phyloP scores from a whole-genome alignment of 2,113 vertebrate species.

The Heptranchias perlo region DNA sequence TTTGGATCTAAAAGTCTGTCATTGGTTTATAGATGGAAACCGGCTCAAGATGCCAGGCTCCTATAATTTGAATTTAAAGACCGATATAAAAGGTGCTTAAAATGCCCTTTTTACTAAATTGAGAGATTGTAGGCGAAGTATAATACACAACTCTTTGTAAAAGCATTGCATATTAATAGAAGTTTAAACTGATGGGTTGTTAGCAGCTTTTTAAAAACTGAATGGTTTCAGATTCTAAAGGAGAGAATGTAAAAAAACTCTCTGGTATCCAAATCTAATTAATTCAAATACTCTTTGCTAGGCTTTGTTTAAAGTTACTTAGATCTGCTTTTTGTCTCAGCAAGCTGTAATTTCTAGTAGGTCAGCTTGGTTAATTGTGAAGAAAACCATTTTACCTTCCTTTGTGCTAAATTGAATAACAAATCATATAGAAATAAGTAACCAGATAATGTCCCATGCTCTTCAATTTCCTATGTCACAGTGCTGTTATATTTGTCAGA shows the following conservation, averaged over 20 bases:
- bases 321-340: neutral
- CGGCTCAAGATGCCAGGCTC: neutral
- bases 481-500: neutral
- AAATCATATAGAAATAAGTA: neutral
- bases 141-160: neutral
- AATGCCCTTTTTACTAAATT: neutral
- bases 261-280: neutral
- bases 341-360: neutral
- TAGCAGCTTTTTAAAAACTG: neutral
- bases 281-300: neutral
- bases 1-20: neutral
- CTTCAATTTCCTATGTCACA: neutral
- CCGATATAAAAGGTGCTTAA: neutral
- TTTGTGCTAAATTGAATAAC: neutral
- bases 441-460: neutral
- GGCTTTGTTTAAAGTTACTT: neutral
- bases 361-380: neutral
- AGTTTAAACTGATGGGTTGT: neutral
- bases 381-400: no score
- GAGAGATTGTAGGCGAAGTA: neutral
- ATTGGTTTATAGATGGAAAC: neutral
- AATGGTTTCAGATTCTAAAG: neutral
- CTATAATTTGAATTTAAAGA: neutral
- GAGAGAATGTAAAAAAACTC: neutral
- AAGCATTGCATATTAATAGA: neutral